Evolutionary conservation across 2,797 vertebrate genomes (phyloP).

Genomic region (Scolopax rusticola): DNA sequence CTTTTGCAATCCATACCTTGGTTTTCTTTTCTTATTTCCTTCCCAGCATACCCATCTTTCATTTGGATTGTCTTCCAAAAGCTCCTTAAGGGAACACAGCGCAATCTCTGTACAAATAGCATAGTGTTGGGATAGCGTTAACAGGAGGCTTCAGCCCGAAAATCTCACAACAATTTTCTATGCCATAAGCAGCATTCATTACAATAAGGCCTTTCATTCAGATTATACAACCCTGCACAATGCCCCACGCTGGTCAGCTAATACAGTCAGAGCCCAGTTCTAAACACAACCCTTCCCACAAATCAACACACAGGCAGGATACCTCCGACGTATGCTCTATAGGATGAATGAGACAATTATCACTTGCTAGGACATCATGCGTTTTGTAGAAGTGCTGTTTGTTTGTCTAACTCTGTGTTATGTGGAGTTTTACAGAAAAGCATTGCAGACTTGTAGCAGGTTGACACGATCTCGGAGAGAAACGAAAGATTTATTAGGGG

Average conservation of each 20-base stretch:
- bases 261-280: not conserved
- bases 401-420: not conserved
- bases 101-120: not conserved
- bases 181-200: conserved; percentile 4
- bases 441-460: not conserved
- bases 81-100: not conserved
- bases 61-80: not conserved
- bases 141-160: conserved; percentile 1
- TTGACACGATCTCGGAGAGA: not conserved
- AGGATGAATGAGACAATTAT: not conserved
- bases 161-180: conserved; percentile 28
- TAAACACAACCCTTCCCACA: conserved; percentile 1
- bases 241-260: conserved; percentile 24
- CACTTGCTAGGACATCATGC: not conserved
- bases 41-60: not conserved
- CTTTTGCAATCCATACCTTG: not conserved
- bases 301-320: not conserved
- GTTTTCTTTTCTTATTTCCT: not conserved
- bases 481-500: not conserved
- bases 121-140: not conserved
- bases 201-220: conserved; percentile 63
- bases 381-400: not conserved
- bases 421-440: not conserved
- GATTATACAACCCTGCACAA: conserved; percentile 39
- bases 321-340: rapidly evolving